Base-by-base conservation (phyloP, 2,888 invertebrate species). In the Seira sanloemensis region DNA sequence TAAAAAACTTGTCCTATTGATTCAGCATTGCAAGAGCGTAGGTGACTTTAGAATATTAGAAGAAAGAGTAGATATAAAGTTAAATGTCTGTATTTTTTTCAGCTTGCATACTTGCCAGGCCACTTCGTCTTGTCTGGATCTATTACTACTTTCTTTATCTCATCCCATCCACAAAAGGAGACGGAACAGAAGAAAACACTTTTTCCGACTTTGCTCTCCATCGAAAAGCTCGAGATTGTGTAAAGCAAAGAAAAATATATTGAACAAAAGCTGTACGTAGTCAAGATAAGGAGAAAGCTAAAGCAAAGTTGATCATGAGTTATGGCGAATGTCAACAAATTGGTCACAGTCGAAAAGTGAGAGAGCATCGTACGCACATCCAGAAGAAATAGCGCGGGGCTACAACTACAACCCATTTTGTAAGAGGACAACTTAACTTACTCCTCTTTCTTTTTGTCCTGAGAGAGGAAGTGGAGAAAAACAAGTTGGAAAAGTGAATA, bases 291-390 rank as follows among this genome's bases (percentile, higher is more conserved):
- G 37, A 66, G 69, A 77, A 26, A 77, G 76, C 46, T 19, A 82
- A 83, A 72, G 77, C 72, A 83, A 77, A 77, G 82, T 83, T 83
- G 77, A 83, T 83, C 77, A 77, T 83, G 82, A 83, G 73, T 83
- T 83, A 83, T 83, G 73, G 77, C 82, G 73, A 83, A 83, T 86
- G 86, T 86, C 82, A 86, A 83, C 86, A 86, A 83, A 82, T 86
- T 86, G 85, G 78, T 86, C 82, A 82, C 82, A 86, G 72, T 68
- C 74, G 75, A 77, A 67, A 78, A 77, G 80, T 85, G 68, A 76
- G 75, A 54, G 67, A 27, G 68, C 19, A 73, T 27, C 9, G 21
- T 12, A 37, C 4, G 37, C 37, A 12, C 37, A 12, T 37, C 25
- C 37, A 12, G 27, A n/a, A n/a, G n/a, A 19, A 69, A 37, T 37